phyloP scores from a whole-genome alignment of 2,113 vertebrate species.

The Ramphastos sulfuratus region DNA sequence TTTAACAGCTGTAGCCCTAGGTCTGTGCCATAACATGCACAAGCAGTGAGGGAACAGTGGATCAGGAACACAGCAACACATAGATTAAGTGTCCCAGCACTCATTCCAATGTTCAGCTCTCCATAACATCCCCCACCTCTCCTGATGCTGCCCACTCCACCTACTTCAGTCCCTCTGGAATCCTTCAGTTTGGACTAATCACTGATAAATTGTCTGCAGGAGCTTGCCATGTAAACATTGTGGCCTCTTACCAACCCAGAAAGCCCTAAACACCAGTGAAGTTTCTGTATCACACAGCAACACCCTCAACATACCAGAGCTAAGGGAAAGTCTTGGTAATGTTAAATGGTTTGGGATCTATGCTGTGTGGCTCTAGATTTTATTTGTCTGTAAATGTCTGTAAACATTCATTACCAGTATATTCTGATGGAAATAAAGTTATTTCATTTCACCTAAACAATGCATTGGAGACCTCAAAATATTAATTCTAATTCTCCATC shows the following conservation, averaged over 20 bases:
- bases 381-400: not conserved
- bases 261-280: not conserved
- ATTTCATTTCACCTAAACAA: not conserved
- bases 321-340: not conserved
- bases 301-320: not conserved
- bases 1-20: not conserved
- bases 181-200: not conserved
- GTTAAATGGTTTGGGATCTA: not conserved
- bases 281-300: accelerated
- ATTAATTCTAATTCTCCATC: not conserved
- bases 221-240: not conserved
- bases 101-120: not conserved
- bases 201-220: not conserved
- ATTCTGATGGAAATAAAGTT: not conserved
- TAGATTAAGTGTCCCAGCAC: not conserved
- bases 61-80: not conserved
- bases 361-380: not conserved
- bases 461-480: not conserved
- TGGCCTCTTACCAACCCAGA: not conserved
- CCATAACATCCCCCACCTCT: accelerated
- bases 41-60: not conserved
- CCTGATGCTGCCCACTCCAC: not conserved
- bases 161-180: not conserved
- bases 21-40: not conserved
- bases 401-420: not conserved